Conservation (phyloP, 2,888 invertebrate genomes). For the Salticus scenicus region DNA sequence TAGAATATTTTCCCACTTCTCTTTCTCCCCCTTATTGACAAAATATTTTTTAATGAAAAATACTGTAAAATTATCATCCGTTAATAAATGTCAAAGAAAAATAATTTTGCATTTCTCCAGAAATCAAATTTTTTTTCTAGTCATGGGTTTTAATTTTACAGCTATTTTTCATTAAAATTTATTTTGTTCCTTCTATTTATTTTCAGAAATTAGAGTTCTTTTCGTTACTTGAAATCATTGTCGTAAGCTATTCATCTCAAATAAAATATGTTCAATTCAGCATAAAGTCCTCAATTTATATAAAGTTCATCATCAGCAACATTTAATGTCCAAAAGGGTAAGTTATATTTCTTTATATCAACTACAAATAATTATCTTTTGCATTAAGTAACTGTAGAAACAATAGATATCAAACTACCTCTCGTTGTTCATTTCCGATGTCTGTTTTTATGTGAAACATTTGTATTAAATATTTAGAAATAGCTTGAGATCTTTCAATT, state of each 20-base stretch:
- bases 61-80: neutral
- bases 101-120: neutral
- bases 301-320: conserved; percentile 5
- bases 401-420: conserved; percentile 5
- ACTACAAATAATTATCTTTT: conserved; percentile 43
- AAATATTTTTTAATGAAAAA: neutral
- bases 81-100: too few relatives aligned
- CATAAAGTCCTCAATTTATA: conserved; percentile 59
- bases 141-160: conserved; percentile 11
- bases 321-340: conserved; percentile 19
- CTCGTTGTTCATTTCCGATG: neutral
- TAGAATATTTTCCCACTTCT: too few relatives aligned
- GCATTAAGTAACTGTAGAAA: conserved; percentile 18
- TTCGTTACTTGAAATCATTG: neutral
- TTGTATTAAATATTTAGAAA: neutral
- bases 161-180: neutral
- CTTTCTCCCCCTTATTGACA: too few relatives aligned
- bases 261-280: conserved; percentile 17
- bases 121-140: neutral
- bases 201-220: neutral
- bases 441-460: neutral
- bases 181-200: neutral
- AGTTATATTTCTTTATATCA: conserved; percentile 40
- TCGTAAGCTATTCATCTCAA: neutral
- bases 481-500: too few relatives aligned